These are phyloP conservation scores for Eumacrocentrus americanus DNA, from an alignment of 2,888 invertebrate species.

Conservation along the genomic window DNA sequence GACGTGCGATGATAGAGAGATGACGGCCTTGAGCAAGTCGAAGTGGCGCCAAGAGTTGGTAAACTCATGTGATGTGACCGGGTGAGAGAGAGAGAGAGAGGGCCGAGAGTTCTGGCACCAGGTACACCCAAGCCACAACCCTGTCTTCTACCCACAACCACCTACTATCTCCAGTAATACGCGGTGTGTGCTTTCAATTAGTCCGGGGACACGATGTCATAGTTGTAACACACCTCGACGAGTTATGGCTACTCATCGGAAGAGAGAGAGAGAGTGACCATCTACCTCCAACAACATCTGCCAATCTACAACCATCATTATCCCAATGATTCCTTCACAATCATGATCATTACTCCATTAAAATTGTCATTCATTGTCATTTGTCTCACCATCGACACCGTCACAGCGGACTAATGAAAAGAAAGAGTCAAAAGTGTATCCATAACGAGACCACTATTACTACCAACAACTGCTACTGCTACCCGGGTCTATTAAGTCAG, in stretches of 20 bases:
- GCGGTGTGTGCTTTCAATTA: slow-evolving; percentile 8
- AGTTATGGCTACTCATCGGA: neutral
- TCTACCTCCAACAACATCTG: no score
- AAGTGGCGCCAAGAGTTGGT: no score
- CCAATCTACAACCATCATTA: neutral
- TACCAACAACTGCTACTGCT: slow-evolving; percentile 30
- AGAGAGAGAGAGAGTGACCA: neutral
- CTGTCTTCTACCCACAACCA: slow-evolving; percentile 17
- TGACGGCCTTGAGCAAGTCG: slow-evolving; percentile 54
- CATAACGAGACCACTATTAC: slow-evolving; percentile 5
- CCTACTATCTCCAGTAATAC: slow-evolving; percentile 12
- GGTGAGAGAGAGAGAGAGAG: slow-evolving; percentile 3
- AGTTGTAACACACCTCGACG: slow-evolving; percentile 5
- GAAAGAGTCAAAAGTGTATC: neutral
- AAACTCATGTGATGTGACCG: neutral
- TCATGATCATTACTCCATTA: slow-evolving; percentile 2
- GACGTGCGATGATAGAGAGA: slow-evolving; percentile 51
- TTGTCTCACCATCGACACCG: neutral
- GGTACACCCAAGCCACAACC: slow-evolving; percentile 19
- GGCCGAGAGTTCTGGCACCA: slow-evolving; percentile 10
- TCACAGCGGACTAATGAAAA: neutral
- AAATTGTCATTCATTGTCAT: neutral
- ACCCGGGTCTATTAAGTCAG: slow-evolving; percentile 48
- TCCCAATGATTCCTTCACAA: neutral
- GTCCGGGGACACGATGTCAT: no score